phyloP scores from a whole-genome alignment of 2,113 vertebrate genomes.

The Oenanthe melanoleuca region DNA sequence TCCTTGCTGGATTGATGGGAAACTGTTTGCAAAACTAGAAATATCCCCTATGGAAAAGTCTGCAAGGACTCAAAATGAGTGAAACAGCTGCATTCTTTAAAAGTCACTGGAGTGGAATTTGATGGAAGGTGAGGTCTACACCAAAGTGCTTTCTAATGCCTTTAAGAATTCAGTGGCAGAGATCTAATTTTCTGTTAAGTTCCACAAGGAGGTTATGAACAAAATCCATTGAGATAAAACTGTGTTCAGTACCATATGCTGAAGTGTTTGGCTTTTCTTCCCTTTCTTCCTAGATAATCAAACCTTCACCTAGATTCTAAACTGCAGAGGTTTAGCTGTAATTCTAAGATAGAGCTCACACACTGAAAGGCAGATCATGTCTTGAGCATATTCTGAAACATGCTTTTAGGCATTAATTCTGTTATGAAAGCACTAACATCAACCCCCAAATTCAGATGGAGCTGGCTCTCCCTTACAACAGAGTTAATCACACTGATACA shows the following conservation, averaged over 20 bases:
- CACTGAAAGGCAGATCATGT: not conserved
- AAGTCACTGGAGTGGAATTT: conserved; percentile 46
- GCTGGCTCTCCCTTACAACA: not conserved
- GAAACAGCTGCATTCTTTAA: conserved; percentile 52
- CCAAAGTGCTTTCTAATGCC: not conserved
- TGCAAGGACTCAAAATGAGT: not conserved
- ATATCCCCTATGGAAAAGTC: conserved; percentile 45
- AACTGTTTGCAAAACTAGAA: conserved; percentile 23
- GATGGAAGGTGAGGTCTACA: conserved; percentile 46
- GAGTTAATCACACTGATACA: not conserved
- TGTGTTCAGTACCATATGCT: not conserved
- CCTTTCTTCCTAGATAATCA: conserved; percentile 25
- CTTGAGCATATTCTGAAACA: not conserved
- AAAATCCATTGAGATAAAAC: conserved; percentile 27
- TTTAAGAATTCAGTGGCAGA: conserved; percentile 17
- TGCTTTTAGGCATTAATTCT: not conserved
- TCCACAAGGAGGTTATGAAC: conserved; percentile 17
- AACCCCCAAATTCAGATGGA: not conserved
- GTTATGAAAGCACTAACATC: not conserved
- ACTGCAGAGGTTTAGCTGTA: conserved; percentile 1
- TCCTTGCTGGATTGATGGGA: not conserved
- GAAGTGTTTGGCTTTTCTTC: not conserved
- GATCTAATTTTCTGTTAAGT: conserved; percentile 70
- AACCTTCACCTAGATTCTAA: conserved; percentile 9
- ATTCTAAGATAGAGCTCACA: conserved; percentile 21